phyloP scores from a whole-genome alignment of 2,888 invertebrate genomes.

The Adineta ricciae region DNA sequence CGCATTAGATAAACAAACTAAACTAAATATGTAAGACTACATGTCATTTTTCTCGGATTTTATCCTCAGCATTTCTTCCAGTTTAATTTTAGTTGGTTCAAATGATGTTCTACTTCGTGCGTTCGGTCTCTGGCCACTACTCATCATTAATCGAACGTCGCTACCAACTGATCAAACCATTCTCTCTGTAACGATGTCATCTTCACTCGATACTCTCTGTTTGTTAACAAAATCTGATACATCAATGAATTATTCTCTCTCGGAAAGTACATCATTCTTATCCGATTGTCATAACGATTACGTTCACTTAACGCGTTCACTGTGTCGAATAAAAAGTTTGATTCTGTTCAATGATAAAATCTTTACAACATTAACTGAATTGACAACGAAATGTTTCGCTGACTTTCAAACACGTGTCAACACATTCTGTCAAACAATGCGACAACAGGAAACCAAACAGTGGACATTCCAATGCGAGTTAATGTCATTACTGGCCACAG shows the following conservation, averaged over 20 bases:
- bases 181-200: not conserved
- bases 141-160: not conserved
- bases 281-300: slow-evolving; percentile 11
- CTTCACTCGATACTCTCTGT: not conserved
- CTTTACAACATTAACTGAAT: not conserved
- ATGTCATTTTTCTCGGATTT: no score
- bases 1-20: not conserved
- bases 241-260: not conserved
- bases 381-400: not conserved
- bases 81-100: not conserved
- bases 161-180: not conserved
- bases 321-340: slow-evolving; percentile 18
- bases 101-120: not conserved
- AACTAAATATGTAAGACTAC: slow-evolving; percentile 4
- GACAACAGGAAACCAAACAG: not conserved
- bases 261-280: slow-evolving; percentile 4
- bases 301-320: slow-evolving; percentile 11
- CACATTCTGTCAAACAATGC: not conserved
- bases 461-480: slow-evolving; percentile 19
- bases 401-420: not conserved
- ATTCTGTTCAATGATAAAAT: not conserved
- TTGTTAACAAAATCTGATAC: not conserved
- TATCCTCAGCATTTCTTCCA: no score
- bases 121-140: not conserved
- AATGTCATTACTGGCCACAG: slow-evolving; percentile 19